A percentile compares a stretch with the other conserved stretches of the same genome.
Evolutionary conservation across 2,113 vertebrate genomes (phyloP).

Genomic region (Thermophis baileyi): DNA sequence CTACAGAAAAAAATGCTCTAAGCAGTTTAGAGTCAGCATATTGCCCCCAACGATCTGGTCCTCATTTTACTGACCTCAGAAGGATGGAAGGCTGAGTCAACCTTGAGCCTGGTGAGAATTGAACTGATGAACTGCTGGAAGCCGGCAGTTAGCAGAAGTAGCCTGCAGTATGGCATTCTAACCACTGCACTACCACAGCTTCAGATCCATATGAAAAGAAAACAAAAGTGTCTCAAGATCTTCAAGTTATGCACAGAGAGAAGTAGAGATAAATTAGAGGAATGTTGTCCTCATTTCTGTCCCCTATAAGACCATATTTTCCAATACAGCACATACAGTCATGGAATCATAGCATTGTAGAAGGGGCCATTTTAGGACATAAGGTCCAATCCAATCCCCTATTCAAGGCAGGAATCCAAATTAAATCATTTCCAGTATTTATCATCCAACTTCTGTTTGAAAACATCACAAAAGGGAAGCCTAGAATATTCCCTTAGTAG

Average conservation of each 20-base stretch:
- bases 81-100: no score
- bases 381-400: neutral
- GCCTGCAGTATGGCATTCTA: no score
- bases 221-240: neutral
- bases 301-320: neutral
- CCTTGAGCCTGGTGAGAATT: no score
- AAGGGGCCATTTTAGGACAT: neutral
- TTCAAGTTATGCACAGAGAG: neutral
- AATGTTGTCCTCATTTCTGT: neutral
- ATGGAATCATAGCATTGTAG: neutral
- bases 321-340: neutral
- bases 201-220: neutral
- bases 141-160: no score
- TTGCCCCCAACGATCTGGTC: no score
- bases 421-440: neutral
- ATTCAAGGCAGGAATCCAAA: neutral
- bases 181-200: no score
- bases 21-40: no score
- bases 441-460: neutral
- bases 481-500: neutral
- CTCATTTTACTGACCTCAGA: no score
- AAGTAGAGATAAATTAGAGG: neutral
- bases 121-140: no score
- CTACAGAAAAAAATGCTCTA: neutral
- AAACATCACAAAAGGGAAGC: neutral